Conservation (phyloP, 2,113 vertebrate genomes). For the Rafetus swinhoei region DNA sequence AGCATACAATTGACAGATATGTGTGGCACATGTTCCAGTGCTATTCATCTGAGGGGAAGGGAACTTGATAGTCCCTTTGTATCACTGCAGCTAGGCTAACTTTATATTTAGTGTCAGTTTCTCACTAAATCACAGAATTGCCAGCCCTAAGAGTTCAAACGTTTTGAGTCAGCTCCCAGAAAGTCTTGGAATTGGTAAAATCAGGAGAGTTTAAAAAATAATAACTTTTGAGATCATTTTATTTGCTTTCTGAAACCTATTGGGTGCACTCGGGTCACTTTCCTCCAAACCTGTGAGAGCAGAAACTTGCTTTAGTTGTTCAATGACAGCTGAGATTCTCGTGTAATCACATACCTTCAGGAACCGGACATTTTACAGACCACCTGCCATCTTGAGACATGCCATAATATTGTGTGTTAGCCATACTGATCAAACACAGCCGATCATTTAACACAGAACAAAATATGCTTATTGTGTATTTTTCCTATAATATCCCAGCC, state of each 20-base stretch:
- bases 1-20: not conserved
- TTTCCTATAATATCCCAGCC: not conserved
- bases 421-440: not conserved
- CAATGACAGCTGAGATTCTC: not conserved
- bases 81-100: not conserved
- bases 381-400: not conserved
- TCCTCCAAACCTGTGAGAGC: not conserved
- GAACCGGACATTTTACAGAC: fast-evolving
- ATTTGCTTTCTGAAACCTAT: not conserved
- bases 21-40: not conserved
- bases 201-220: fast-evolving
- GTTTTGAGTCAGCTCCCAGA: not conserved
- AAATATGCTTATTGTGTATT: not conserved
- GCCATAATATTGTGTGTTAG: not conserved
- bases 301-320: not conserved
- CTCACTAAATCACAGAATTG: not conserved
- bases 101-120: not conserved
- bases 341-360: not conserved
- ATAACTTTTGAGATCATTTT: not conserved
- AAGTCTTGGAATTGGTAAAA: not conserved
- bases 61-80: not conserved
- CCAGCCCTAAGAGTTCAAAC: not conserved
- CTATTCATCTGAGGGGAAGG: not conserved
- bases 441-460: not conserved
- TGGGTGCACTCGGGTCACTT: not conserved